Evolutionary conservation across 2,113 vertebrate genomes (phyloP), one percentile per base, ranked within the genome.

Genomic region (Pungitius pungitius): DNA sequence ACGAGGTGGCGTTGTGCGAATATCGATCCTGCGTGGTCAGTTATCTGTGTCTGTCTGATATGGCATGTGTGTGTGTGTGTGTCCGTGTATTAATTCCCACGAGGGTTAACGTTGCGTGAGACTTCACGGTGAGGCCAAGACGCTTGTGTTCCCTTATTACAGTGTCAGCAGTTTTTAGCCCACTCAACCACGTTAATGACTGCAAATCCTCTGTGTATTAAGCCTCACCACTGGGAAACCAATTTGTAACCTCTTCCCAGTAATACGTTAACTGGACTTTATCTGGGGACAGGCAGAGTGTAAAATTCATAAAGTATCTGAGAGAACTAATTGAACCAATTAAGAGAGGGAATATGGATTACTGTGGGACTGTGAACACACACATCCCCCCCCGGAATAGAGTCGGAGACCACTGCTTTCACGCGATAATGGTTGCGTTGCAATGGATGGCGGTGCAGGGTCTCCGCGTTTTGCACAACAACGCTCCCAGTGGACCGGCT

Each of bases 241-340:
- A 87, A 89, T 91, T 89, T 90, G 86, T 91, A 92, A 92, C 87
- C 89, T 88, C 86, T 87, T 88, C 90, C 86, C 82, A 85, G 85
- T 87, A 87, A 90, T 87, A 89, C 47, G 74, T 90, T 88, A 84
- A 88, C 88, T 77, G 87, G 89, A 88, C 90, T 87, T 92, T 92
- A 92, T 91, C 88, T 83, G 77, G 77, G 85, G 82, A 87, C 84
- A 82, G 70, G 80, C 87, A 89, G 90, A 75, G 85, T 92, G 88
- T 87, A 88, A 87, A 90, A 92, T 87, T 89, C 86, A 89, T 90
- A 89, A 78, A 83, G 81, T 90, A 91, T 92, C 86, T 82, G 78
- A 80, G 83, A 85, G 82, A 85, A 89, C 87, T 92, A 92, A 92
- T 92, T 91, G 87, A 90, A 87, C 87, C 89, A 90, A 91, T 92